Conservation (phyloP, 2,888 invertebrate genomes). For the Seira sanloemensis region DNA sequence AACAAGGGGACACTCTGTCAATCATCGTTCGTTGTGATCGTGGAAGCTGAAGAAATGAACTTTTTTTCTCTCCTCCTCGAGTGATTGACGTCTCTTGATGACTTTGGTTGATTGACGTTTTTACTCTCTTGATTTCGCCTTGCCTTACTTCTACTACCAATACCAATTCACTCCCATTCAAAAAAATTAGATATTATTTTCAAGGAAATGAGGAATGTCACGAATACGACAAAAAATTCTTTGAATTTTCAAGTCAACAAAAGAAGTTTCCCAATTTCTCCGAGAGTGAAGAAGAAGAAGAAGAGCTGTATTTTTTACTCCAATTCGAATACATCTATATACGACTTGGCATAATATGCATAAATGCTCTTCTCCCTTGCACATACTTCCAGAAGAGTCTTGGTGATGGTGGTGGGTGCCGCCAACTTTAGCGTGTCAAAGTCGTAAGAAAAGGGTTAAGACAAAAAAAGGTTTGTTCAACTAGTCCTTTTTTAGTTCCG, state of each 20-base stretch:
- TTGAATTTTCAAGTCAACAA: background rate
- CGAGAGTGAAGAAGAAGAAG: background rate
- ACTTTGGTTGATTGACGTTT: slow-evolving; percentile 55
- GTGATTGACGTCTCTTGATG: slow-evolving; percentile 57
- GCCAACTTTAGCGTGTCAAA: no score
- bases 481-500: slow-evolving; percentile 15
- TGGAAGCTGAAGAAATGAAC: slow-evolving; percentile 1
- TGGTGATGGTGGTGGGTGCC: no score
- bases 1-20: slow-evolving; percentile 73
- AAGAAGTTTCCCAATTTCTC: background rate
- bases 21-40: slow-evolving; percentile 64
- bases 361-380: no score
- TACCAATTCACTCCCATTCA: no score
- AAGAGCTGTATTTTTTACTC: background rate
- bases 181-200: background rate
- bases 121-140: slow-evolving; percentile 17
- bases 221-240: background rate
- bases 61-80: slow-evolving; percentile 12
- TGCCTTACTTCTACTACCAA: slow-evolving; percentile 11
- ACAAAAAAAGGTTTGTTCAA: slow-evolving; percentile 42
- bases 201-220: slow-evolving; percentile 1
- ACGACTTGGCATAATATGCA: no score
- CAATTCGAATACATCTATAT: no score
- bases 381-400: no score
- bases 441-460: slow-evolving; percentile 47